Evolutionary conservation across 2,888 invertebrate species (phyloP).

Genomic region (Himalopsyche anomala): DNA sequence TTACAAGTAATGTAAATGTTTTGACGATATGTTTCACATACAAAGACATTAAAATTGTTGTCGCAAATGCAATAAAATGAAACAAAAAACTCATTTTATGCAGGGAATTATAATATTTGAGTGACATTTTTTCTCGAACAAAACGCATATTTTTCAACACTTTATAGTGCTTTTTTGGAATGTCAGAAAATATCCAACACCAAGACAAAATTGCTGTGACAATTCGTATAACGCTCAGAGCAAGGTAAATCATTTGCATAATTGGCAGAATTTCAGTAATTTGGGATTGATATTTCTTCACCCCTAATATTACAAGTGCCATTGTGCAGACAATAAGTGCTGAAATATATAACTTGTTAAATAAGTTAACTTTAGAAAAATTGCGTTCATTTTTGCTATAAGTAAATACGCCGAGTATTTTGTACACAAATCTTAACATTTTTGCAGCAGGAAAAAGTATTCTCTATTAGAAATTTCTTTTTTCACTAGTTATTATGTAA

Average conservation of each 20-base stretch:
- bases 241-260: background rate
- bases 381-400: conserved; percentile 2
- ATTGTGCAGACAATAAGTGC: background rate
- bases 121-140: background rate
- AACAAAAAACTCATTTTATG: background rate
- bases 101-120: background rate
- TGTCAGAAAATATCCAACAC: background rate
- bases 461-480: too few species aligned
- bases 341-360: background rate
- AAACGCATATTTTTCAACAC: background rate
- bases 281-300: background rate
- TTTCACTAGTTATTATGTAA: too few species aligned
- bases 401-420: background rate
- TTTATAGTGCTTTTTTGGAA: background rate
- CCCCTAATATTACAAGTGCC: background rate
- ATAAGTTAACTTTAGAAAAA: background rate
- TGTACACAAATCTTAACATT: background rate
- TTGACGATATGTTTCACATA: background rate
- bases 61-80: background rate
- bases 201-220: background rate
- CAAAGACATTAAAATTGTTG: background rate
- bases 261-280: background rate
- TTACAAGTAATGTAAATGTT: background rate
- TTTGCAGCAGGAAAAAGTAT: background rate
- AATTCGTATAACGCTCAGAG: background rate